A percentile compares a stretch with the other conserved stretches of the same genome.
Conservation (phyloP, 2,888 invertebrate species). For the Lamellibrachia satsuma region DNA sequence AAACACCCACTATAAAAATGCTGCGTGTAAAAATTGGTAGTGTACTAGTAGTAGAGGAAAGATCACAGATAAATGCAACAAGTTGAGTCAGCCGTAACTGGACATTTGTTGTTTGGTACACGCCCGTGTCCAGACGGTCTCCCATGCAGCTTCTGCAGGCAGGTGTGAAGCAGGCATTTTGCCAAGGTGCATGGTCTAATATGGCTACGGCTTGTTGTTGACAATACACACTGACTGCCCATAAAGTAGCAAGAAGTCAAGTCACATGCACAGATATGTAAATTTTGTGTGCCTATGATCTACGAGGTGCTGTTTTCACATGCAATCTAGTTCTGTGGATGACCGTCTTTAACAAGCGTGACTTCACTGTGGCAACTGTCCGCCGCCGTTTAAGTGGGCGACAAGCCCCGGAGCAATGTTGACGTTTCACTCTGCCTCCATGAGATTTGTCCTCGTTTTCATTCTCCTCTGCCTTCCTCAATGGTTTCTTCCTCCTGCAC, state of each 20-base stretch:
- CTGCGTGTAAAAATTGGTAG: background rate
- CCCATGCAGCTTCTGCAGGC: background rate
- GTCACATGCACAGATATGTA: background rate
- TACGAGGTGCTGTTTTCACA: background rate
- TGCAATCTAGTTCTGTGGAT: slow-evolving; percentile 5
- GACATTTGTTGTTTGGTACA: too few species aligned
- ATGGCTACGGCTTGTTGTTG: background rate
- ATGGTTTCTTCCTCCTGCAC: background rate
- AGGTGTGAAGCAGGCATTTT: background rate
- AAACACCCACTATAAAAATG: background rate
- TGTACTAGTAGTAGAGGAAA: background rate
- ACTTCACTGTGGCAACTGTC: background rate
- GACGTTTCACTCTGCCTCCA: background rate
- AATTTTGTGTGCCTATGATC: background rate
- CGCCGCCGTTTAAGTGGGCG: background rate
- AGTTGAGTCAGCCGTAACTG: background rate
- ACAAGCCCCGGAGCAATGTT: background rate
- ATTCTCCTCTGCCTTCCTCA: background rate
- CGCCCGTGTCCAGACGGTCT: too few species aligned
- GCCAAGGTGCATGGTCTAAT: background rate
- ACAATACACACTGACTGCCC: background rate
- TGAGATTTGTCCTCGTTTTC: slow-evolving; percentile 4
- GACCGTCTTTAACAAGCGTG: background rate
- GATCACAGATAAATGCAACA: background rate
- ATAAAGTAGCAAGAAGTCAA: background rate